Base-by-base conservation (phyloP, 1,140 invertebrate genomes). In the Paramacrobiotus metropolitanus region DNA sequence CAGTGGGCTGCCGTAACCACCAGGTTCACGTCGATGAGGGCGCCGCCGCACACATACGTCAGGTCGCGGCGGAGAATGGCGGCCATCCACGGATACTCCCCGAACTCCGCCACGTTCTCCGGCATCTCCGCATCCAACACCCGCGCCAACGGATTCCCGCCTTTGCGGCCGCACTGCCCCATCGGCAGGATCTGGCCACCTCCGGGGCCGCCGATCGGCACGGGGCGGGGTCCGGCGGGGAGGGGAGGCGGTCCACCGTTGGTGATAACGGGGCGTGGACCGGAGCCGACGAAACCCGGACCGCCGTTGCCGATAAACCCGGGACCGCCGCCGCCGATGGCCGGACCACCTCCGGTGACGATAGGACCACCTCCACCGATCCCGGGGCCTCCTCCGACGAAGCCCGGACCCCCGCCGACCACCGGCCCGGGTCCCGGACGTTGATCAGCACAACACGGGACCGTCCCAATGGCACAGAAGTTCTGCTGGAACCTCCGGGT, bases 1-100 rank as follows among this genome's bases (percentile, higher is more conserved):
- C 82, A 80, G 67, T 84, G 82, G 28, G 81, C 81, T 1, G 77
- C 81, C 1, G 83, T 84, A 1, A 84, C 66, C 2, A 84, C 77
- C 67, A 83, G 77, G 24, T 76, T 73, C 18, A 73, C 65, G 64
- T 78, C 76, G 44, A 84, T 77, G 1, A 85, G 70, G 2, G 79
- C 81, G 3, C 81, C 83, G 20, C 80, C 81, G 21, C 81, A 82
- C 34, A 82, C 64, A 66, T 82, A 84, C 59, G 73, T 74, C 65
- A 83, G 74, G 20, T 65, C 65, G 1, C 64, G 59, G 40, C 59
- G 73, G 1, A 80, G 65, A 29, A 81, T 65, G 1, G 75, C 76
- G 1, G 71, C 75, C 65, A 71, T 67, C 71, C 72, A 73, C 15
- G 72, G 72, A 60, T 71, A 72, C 59, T 68, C 68, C 1, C 71